These are phyloP conservation scores for Rachycentron canadum DNA, from an alignment of 2,797 vertebrate species.

Conservation along the genomic window DNA sequence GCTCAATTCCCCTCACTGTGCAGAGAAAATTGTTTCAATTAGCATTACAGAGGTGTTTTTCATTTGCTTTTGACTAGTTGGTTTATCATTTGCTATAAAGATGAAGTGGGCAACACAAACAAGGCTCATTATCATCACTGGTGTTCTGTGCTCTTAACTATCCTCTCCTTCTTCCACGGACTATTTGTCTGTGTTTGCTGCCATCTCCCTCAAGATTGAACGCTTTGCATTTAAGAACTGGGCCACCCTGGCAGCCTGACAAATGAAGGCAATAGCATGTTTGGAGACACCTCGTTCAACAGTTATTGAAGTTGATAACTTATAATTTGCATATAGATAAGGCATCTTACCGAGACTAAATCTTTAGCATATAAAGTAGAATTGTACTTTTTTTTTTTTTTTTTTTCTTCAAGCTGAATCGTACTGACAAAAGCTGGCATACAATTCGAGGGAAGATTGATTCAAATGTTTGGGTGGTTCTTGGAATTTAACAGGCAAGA, in stretches of 20 bases:
- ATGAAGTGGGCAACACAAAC: slow-evolving; percentile 72
- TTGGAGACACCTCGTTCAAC: slow-evolving; percentile 81
- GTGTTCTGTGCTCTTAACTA: slow-evolving; percentile 64
- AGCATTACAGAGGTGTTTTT: slow-evolving; percentile 69
- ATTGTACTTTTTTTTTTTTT: slow-evolving; percentile 54
- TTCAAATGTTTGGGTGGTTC: slow-evolving; percentile 62
- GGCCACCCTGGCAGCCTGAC: slow-evolving; percentile 79
- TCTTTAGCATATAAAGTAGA: slow-evolving; percentile 86
- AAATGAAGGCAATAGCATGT: slow-evolving; percentile 83
- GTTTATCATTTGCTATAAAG: slow-evolving; percentile 72
- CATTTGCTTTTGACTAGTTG: slow-evolving; percentile 66
- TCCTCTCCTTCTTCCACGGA: slow-evolving; percentile 48
- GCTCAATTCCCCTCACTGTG: slow-evolving; percentile 35
- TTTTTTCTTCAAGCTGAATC: slow-evolving; percentile 63
- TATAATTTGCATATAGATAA: slow-evolving; percentile 89
- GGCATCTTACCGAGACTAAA: slow-evolving; percentile 81
- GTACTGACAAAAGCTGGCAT: slow-evolving; percentile 68
- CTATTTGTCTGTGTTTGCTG: slow-evolving; percentile 78
- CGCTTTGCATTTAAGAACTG: slow-evolving; percentile 78
- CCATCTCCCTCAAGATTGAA: slow-evolving; percentile 77
- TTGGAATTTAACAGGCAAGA: slow-evolving; percentile 50
- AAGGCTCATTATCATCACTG: slow-evolving; percentile 69
- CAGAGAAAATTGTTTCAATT: slow-evolving; percentile 74
- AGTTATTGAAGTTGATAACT: slow-evolving; percentile 87
- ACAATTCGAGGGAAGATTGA: slow-evolving; percentile 68